Evolutionary conservation across 2,888 invertebrate genomes (phyloP), one percentile per base, ranked within the genome.

Genomic region (Pseudococcus longispinus): DNA sequence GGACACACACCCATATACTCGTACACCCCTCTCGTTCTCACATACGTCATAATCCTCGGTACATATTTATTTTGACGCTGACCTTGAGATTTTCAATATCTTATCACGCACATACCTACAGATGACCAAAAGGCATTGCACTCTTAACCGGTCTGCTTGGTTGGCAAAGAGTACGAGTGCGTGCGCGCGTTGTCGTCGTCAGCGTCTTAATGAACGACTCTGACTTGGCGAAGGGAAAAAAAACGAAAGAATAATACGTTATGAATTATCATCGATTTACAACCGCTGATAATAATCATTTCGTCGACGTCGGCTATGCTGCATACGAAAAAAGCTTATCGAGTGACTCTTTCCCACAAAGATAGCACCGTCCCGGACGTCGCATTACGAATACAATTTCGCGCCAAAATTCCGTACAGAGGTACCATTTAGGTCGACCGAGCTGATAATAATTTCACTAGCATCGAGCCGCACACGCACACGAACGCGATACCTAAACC

Each of bases 21-120:
- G n/a, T n/a, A 32, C 18, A 29, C 70, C 70, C 70, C 29, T 70
- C 70, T 70, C 20, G 15, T 29, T 70, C 70, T 29, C 70, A 18
- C 29, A 70, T 32, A 70, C 70, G 70, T 70, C 70, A 70, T 18
- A 60, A 70, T 70, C 29, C 70, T 70, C 29, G 77, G 77, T 80
- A 80, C 77, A 80, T 42, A 42, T 80, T 80, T 80, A 80, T 42
- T 80, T 80, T 42, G 77, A 32, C 26, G 77, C 77, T 80, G 77
- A 80, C 77, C 77, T 80, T 80, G 77, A 42, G 77, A 20, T 80
- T 80, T 80, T 80, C 77, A 42, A 80, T 80, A 42, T 42, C 29
- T 80, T 80, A 80, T 80, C 37, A 80, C 42, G 42, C 42, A 80
- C 77, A 80, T 42, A 80, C 77, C 77, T 20, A 80, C 42, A 80